Evolutionary conservation across 2,888 invertebrate genomes (phyloP).

Genomic region (Cyclophora punctaria): DNA sequence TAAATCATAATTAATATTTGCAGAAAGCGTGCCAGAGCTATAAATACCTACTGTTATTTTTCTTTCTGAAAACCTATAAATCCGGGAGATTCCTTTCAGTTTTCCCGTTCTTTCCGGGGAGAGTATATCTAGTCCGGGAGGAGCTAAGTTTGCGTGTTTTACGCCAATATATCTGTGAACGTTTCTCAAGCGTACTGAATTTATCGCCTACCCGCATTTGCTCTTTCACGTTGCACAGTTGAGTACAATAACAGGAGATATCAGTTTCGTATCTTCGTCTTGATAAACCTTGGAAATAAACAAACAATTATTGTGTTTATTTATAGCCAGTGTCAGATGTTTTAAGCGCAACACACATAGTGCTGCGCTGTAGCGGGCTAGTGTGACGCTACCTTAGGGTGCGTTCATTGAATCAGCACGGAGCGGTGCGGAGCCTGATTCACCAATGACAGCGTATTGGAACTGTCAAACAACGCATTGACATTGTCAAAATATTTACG

Average conservation of each 20-base stretch:
- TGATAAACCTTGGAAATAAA: not conserved
- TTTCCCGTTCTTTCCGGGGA: constrained; percentile 17
- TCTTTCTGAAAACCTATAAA: constrained; percentile 8
- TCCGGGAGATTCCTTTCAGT: constrained; percentile 14
- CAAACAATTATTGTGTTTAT: no score
- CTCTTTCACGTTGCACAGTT: constrained; percentile 13
- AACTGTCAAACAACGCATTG: no score
- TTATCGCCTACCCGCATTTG: constrained; percentile 25
- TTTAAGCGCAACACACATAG: no score
- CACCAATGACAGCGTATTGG: no score
- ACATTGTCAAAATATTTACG: no score
- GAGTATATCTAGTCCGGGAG: constrained; percentile 11
- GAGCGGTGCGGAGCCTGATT: no score
- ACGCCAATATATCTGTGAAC: constrained; percentile 24
- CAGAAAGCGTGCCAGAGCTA: no score
- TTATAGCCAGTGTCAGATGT: no score
- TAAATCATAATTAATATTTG: no score
- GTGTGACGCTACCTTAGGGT: no score
- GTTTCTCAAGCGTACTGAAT: constrained; percentile 23
- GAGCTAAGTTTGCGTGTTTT: constrained; percentile 24
- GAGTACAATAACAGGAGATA: not conserved
- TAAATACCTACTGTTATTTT: not conserved
- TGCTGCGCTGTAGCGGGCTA: no score
- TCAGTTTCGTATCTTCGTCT: not conserved
- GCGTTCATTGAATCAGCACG: no score